phyloP scores from a whole-genome alignment of 2,797 vertebrate species.

The Rhadinocentrus ornatus region DNA sequence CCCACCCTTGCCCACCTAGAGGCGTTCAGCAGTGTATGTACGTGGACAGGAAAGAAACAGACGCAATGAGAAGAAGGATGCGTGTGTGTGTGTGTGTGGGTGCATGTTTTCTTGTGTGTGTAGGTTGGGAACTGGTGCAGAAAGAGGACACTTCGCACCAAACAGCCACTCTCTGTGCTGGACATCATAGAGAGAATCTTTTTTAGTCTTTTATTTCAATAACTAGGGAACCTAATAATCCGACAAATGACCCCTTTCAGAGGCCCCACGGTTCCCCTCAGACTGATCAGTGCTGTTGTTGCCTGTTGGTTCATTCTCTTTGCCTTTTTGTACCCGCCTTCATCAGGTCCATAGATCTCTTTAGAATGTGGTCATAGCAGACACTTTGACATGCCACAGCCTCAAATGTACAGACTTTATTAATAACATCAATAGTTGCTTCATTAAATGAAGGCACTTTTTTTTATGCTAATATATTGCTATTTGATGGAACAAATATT shows the following conservation, averaged over 20 bases:
- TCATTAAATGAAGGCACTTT: not conserved
- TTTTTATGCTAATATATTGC: not conserved
- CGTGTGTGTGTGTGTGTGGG: conserved; percentile 3
- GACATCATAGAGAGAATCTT: conserved; percentile 61
- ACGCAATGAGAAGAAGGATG: conserved; percentile 11
- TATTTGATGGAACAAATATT: not conserved
- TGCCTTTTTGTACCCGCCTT: conserved; percentile 17
- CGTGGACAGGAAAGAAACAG: conserved; percentile 18
- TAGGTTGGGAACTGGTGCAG: conserved; percentile 52
- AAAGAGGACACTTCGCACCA: conserved; percentile 43
- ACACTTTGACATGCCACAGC: not conserved
- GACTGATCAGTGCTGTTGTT: conserved; percentile 17
- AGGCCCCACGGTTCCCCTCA: conserved; percentile 35
- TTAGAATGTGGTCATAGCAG: conserved; percentile 10
- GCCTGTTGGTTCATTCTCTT: conserved; percentile 23
- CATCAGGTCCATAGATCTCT: conserved; percentile 4
- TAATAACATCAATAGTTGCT: conserved; percentile 4
- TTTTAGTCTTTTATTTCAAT: conserved; percentile 73
- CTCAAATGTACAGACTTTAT: conserved; percentile 8
- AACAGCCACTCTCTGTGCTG: conserved; percentile 59
- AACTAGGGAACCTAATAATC: conserved; percentile 63
- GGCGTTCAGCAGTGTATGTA: conserved; percentile 59
- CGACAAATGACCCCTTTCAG: conserved; percentile 52
- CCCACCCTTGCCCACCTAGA: conserved; percentile 75
- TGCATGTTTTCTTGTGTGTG: conserved; percentile 20